Evolutionary conservation across 2,888 invertebrate genomes (phyloP), one percentile per base, ranked within the genome.

Genomic region (Coenonympha glycerion): DNA sequence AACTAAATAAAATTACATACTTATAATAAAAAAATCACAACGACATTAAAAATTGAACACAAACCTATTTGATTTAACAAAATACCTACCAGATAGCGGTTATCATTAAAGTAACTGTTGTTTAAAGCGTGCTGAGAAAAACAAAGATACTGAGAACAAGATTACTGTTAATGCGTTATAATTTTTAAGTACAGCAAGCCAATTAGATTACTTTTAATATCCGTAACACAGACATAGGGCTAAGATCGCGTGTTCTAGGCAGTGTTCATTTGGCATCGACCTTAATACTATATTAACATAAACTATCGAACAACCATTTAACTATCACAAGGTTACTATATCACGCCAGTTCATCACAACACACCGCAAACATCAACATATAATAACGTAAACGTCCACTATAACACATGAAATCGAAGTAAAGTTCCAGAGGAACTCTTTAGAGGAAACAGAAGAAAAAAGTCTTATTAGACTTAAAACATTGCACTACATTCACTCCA

Each of bases 231-330:
- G 62, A 68, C 69, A 63, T 60, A 61, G 61, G 62, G 63, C 63
- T 68, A 69, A 65, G 54, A 79, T 79, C 86, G 86, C 86, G 86
- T 86, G 86, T 85, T 85, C 86, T 78, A 83, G 70, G 71, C 79
- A 76, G 68, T 71, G 71, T 73, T 68, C 70, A 68, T 74, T 69
- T 69, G 68, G 67, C 61, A 63, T 64, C 71, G 58, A 67, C 71
- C 69, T 67, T 73, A 64, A 66, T 74, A 72, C 74, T 75, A 71
- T 56, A 62, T 59, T 71, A 62, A 59, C 58, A 56, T 58, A 57
- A 62, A 53, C 53, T 37, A 68, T 61, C 60, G 64, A 52, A 49
- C 59, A 65, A 66, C 61, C 59, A 67, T 68, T 69, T 68, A 71
- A 65, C 63, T 80, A 81, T 79, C 83, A 80, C 80, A 81, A 80